phyloP scores from a whole-genome alignment of 2,888 invertebrate genomes.

The Pristionchus mayeri region DNA sequence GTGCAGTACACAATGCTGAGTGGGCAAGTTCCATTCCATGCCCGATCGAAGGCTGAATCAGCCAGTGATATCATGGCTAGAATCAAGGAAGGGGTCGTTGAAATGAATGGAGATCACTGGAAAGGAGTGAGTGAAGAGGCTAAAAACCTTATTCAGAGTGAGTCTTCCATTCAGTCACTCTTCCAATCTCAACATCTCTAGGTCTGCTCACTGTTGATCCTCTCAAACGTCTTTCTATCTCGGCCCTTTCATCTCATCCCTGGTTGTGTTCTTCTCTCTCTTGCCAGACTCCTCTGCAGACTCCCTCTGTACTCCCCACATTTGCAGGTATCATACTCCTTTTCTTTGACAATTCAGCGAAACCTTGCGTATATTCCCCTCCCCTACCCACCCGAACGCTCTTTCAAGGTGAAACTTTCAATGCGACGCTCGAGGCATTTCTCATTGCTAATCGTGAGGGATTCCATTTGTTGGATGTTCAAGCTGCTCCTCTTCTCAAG shows the following conservation, averaged over 20 bases:
- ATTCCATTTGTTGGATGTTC: slow-evolving; percentile 81
- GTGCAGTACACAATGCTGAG: slow-evolving; percentile 87
- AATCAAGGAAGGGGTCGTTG: slow-evolving; percentile 86
- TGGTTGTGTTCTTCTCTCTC: slow-evolving; percentile 81
- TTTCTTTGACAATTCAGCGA: neutral
- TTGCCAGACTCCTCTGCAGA: slow-evolving; percentile 74
- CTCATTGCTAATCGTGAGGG: slow-evolving; percentile 84
- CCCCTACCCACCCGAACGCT: too few relatives aligned
- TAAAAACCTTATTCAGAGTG: slow-evolving; percentile 84
- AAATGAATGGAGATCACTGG: slow-evolving; percentile 86
- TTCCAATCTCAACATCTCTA: slow-evolving; percentile 62
- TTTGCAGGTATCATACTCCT: slow-evolving; percentile 62
- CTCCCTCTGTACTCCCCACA: slow-evolving; percentile 72
- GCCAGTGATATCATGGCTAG: slow-evolving; percentile 85
- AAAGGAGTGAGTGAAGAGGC: slow-evolving; percentile 84
- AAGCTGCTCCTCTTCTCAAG: slow-evolving; percentile 62
- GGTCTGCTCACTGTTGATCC: slow-evolving; percentile 88
- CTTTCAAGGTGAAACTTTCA: slow-evolving; percentile 78
- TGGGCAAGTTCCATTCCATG: slow-evolving; percentile 89
- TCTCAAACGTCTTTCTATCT: slow-evolving; percentile 83
- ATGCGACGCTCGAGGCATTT: slow-evolving; percentile 83
- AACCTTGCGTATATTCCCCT: neutral
- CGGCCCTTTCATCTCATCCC: slow-evolving; percentile 82
- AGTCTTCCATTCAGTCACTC: neutral
- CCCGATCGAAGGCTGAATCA: slow-evolving; percentile 83